Evolutionary conservation across 2,888 invertebrate genomes (phyloP).

Genomic region (Alviniconcha strummeri): DNA sequence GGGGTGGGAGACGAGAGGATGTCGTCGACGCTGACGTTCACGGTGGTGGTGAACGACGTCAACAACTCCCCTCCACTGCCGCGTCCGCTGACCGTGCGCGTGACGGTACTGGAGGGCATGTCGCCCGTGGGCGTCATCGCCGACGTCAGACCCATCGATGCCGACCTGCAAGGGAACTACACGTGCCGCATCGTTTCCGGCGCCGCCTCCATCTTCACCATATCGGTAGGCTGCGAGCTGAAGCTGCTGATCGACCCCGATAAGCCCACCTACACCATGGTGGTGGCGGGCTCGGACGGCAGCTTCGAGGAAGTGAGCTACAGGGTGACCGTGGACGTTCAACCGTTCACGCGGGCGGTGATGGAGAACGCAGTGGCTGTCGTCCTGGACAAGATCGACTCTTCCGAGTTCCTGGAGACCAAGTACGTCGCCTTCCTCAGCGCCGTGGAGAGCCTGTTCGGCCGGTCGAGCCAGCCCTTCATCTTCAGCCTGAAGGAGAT

Average conservation of each 20-base stretch:
- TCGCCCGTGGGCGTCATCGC: constrained; percentile 88
- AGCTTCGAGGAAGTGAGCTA: constrained; percentile 82
- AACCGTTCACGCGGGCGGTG: constrained; percentile 86
- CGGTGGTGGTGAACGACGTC: constrained; percentile 84
- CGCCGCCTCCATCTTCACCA: constrained; percentile 74
- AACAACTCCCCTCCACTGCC: constrained; percentile 93
- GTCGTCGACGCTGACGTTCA: constrained; percentile 86
- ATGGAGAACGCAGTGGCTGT: constrained; percentile 89
- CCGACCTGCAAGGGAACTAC: constrained; percentile 92
- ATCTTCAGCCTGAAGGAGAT: constrained; percentile 44
- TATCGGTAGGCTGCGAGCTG: constrained; percentile 85
- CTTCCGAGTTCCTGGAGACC: constrained; percentile 84
- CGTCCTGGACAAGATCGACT: constrained; percentile 83
- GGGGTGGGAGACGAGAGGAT: constrained; percentile 83
- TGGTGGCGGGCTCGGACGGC: constrained; percentile 92
- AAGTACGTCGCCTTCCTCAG: constrained; percentile 76
- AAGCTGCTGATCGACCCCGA: constrained; percentile 75
- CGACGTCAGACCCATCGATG: constrained; percentile 93
- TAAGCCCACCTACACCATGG: constrained; percentile 77
- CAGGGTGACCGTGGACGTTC: constrained; percentile 87
- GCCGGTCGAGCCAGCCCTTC: constrained; percentile 33
- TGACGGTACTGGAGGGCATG: constrained; percentile 78
- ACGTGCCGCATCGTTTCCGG: constrained; percentile 79
- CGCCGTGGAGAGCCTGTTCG: constrained; percentile 37
- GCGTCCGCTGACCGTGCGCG: constrained; percentile 86